A percentile compares a stretch with the other conserved stretches of the same genome.
These are phyloP conservation scores for Puffinus mauretanicus DNA, from an alignment of 2,113 vertebrate genomes.

Conservation along the genomic window DNA sequence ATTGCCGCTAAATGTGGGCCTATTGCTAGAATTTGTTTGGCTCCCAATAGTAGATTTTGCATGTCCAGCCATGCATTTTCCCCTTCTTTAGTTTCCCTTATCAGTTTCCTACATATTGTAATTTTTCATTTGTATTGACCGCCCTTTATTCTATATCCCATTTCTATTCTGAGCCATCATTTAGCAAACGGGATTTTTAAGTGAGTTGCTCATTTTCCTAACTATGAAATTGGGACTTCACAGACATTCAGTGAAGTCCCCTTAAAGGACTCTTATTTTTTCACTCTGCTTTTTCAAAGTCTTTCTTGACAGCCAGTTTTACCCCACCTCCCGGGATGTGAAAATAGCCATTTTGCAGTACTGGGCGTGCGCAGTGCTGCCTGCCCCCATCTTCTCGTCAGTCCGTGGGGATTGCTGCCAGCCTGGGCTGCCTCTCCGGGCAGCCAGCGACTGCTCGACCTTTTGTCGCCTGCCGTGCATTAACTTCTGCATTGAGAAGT, in stretches of 20 bases:
- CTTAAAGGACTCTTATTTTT: background rate
- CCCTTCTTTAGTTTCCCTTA: background rate
- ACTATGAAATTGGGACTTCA: background rate
- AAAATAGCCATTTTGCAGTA: background rate
- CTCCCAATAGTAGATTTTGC: background rate
- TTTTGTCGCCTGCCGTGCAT: background rate
- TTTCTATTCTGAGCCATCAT: background rate
- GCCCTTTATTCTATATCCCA: background rate
- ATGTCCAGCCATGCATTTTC: background rate
- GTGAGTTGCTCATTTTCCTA: background rate
- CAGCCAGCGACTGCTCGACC: background rate
- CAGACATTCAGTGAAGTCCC: background rate
- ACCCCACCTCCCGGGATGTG: background rate
- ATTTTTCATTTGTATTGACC: background rate
- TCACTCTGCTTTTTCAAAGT: background rate
- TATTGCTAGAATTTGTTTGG: background rate
- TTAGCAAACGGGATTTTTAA: background rate
- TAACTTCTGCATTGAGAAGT: background rate
- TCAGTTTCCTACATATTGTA: background rate
- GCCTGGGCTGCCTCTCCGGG: background rate
- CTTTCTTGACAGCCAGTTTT: background rate
- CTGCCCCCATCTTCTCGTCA: background rate
- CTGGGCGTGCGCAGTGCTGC: rapidly evolving
- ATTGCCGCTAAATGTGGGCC: background rate
- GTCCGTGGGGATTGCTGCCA: background rate